Percentiles rank a stretch among this genome's conserved stretches.
Conservation (phyloP, 2,113 vertebrate species). For the Apteryx owenii region DNA sequence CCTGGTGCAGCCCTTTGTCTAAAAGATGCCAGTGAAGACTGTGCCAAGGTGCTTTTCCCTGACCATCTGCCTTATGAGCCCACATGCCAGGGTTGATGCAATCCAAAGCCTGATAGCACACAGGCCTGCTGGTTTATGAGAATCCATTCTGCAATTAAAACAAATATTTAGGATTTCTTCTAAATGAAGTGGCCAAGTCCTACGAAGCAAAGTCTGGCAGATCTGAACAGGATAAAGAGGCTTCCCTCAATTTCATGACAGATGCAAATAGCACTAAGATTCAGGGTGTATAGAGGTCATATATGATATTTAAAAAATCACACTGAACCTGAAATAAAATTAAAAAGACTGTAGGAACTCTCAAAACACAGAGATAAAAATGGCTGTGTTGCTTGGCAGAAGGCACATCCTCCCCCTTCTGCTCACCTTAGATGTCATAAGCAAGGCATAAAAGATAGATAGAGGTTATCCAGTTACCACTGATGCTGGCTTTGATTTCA, state of each 20-base stretch:
- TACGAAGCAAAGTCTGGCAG: constrained; percentile 40
- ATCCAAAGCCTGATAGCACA: constrained; percentile 73
- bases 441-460: neutral
- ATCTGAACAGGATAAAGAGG: constrained; percentile 59
- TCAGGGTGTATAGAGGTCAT: constrained; percentile 26
- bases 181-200: constrained; percentile 52
- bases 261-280: constrained; percentile 57
- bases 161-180: constrained; percentile 75
- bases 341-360: accelerated
- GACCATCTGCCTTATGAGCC: constrained; percentile 72
- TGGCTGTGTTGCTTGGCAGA: neutral
- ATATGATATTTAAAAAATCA: neutral
- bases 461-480: neutral
- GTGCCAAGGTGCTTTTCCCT: constrained; percentile 71
- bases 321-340: neutral
- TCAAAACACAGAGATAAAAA: neutral
- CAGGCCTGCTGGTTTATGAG: constrained; percentile 73
- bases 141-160: constrained; percentile 73
- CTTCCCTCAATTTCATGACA: constrained; percentile 48
- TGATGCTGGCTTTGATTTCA: neutral
- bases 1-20: constrained; percentile 61
- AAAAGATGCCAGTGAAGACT: constrained; percentile 42
- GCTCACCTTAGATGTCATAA: neutral
- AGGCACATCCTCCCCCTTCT: neutral
- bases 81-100: constrained; percentile 71